Conservation (phyloP, 1,140 invertebrate genomes). For the Lethrus apterus region DNA sequence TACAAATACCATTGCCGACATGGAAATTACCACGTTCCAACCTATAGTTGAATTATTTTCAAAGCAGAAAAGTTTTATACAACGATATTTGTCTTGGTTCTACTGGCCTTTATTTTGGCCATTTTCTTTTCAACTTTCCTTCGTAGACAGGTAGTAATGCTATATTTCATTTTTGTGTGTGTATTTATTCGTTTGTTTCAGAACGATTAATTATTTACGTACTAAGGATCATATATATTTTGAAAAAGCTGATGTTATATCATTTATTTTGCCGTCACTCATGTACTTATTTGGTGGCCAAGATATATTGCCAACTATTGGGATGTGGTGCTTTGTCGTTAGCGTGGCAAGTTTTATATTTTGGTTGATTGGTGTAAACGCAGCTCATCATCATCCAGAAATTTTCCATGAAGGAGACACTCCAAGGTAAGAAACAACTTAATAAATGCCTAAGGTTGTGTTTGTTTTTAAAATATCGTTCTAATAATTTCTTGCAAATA, state of each 20-base stretch:
- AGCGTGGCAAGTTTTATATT: constrained; percentile 54
- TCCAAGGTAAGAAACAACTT: constrained; percentile 48
- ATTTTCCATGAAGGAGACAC: constrained; percentile 74
- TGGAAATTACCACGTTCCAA: constrained; percentile 62
- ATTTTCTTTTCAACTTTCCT: background rate
- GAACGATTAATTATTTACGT: too few relatives aligned
- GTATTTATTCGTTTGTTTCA: too few relatives aligned
- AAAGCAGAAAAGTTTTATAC: constrained; percentile 39
- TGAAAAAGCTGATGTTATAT: constrained; percentile 40
- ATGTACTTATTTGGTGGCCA: constrained; percentile 45
- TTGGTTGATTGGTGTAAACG: constrained; percentile 58
- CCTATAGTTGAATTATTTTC: constrained; percentile 62
- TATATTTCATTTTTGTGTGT: too few relatives aligned
- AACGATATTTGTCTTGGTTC: constrained; percentile 40
- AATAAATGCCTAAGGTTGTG: too few relatives aligned
- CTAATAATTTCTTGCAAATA: too few relatives aligned
- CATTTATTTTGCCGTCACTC: constrained; percentile 46
- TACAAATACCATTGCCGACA: constrained; percentile 69
- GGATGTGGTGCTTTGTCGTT: constrained; percentile 53
- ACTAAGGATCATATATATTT: too few relatives aligned
- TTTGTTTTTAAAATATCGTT: too few relatives aligned
- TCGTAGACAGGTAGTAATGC: too few relatives aligned
- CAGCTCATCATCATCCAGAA: constrained; percentile 71
- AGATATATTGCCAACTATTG: constrained; percentile 36
- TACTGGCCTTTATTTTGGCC: constrained; percentile 36